phyloP scores from a whole-genome alignment of 1,140 invertebrate species.

The Pollicipes pollicipes region DNA sequence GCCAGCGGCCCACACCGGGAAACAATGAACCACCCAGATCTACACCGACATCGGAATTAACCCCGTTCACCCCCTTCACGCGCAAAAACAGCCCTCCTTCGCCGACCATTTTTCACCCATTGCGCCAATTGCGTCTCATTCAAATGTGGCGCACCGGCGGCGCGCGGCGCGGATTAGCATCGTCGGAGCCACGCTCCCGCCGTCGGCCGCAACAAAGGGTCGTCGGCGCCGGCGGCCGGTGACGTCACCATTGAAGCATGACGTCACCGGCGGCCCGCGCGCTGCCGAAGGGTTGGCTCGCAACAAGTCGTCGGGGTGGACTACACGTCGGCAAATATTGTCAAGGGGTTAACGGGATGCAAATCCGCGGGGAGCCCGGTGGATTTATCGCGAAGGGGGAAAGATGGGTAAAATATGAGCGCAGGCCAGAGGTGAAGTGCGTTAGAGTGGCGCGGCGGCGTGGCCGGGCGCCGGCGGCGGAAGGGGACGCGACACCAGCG shows the following conservation, averaged over 20 bases:
- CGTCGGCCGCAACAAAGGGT: too few relatives aligned
- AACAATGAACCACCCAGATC: background rate
- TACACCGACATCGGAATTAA: background rate
- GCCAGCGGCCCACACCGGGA: too few relatives aligned
- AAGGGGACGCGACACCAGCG: background rate
- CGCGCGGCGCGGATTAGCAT: background rate
- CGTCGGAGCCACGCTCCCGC: too few relatives aligned
- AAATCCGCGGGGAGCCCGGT: background rate
- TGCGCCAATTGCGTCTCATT: background rate
- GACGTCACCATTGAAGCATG: background rate
- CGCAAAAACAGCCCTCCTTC: background rate
- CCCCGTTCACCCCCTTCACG: background rate
- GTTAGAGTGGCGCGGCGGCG: background rate
- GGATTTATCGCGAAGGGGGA: background rate
- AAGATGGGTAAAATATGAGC: background rate
- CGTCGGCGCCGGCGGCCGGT: too few relatives aligned
- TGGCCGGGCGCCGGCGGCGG: too few relatives aligned
- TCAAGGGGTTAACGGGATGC: slow-evolving; percentile 1
- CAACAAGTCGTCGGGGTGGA: background rate
- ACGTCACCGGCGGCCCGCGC: background rate
- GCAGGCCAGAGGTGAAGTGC: background rate
- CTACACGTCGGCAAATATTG: background rate
- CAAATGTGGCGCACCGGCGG: background rate
- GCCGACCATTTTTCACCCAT: background rate
- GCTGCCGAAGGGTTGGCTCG: background rate